Conservation (phyloP, 2,888 invertebrate genomes). For the Platycnemis pennipes region DNA sequence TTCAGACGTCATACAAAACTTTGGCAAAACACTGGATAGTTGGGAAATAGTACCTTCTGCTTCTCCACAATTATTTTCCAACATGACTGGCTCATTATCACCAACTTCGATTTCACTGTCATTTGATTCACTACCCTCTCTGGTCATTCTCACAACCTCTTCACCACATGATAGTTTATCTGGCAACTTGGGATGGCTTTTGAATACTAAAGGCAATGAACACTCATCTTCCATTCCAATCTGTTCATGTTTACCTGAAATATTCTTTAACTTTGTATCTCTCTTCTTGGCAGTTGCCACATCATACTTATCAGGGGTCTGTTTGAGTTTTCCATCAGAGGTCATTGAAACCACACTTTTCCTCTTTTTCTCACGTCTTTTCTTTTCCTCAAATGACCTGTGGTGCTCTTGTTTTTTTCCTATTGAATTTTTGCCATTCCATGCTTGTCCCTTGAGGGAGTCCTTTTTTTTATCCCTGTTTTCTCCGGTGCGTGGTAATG, state of each 20-base stretch:
- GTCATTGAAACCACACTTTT: not conserved
- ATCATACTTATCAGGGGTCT: not conserved
- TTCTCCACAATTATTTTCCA: slow-evolving; percentile 69
- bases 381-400: slow-evolving; percentile 30
- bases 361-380: slow-evolving; percentile 41
- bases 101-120: slow-evolving; percentile 74
- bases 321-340: not conserved
- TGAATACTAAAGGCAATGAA: not conserved
- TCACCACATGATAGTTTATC: slow-evolving; percentile 68
- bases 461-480: slow-evolving; percentile 75
- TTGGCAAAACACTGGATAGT: slow-evolving; percentile 64
- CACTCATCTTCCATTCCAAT: not conserved
- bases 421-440: not conserved
- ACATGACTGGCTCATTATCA: slow-evolving; percentile 58
- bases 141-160: slow-evolving; percentile 71
- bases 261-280: slow-evolving; percentile 30
- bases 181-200: slow-evolving; percentile 76
- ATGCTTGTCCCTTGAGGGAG: not conserved
- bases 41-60: slow-evolving; percentile 66
- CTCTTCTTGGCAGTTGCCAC: not conserved
- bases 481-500: slow-evolving; percentile 76
- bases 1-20: slow-evolving; percentile 73
- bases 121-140: slow-evolving; percentile 69
- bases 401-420: slow-evolving; percentile 46
- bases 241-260: slow-evolving; percentile 17